phyloP scores from a whole-genome alignment of 2,113 vertebrate species.

The Melanocharis versteri region DNA sequence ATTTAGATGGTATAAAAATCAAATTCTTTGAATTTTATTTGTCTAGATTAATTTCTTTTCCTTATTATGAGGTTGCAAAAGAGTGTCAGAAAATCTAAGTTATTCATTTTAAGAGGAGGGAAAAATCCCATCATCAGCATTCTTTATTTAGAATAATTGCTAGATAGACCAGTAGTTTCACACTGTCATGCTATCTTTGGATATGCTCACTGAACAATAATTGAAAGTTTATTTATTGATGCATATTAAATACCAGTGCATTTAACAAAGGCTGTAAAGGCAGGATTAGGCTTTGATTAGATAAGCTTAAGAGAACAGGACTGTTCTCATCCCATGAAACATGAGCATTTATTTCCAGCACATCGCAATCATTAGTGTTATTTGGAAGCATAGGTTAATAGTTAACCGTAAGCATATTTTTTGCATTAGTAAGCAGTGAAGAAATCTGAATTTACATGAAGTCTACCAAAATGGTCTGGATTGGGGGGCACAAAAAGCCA shows the following conservation, averaged over 20 bases:
- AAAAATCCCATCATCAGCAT: slow-evolving; percentile 50
- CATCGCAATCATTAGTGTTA: slow-evolving; percentile 57
- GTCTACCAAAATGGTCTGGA: not conserved
- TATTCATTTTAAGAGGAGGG: slow-evolving; percentile 36
- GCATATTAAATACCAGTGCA: slow-evolving; percentile 70
- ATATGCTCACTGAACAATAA: slow-evolving; percentile 65
- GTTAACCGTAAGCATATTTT: slow-evolving; percentile 51
- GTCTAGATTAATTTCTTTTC: slow-evolving; percentile 19
- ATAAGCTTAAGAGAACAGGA: slow-evolving; percentile 56
- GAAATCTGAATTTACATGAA: slow-evolving; percentile 27
- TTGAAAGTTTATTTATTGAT: slow-evolving; percentile 73
- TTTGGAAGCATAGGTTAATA: slow-evolving; percentile 63
- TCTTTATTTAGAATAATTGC: slow-evolving; percentile 68
- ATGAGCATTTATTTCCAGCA: slow-evolving; percentile 52
- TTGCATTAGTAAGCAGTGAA: slow-evolving; percentile 43
- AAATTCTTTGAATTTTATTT: not conserved
- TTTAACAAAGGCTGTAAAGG: slow-evolving; percentile 55
- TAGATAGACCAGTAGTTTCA: slow-evolving; percentile 60
- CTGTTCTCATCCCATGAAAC: slow-evolving; percentile 46
- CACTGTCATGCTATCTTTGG: slow-evolving; percentile 59
- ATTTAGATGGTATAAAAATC: not conserved
- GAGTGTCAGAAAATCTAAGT: slow-evolving; percentile 50
- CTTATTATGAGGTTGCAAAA: slow-evolving; percentile 36
- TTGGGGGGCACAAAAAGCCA: not conserved
- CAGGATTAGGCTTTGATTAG: slow-evolving; percentile 65